Evolutionary conservation across 1,140 invertebrate genomes (phyloP), one percentile per base, ranked within the genome.

Genomic region (Drosophila punjabiensis): DNA sequence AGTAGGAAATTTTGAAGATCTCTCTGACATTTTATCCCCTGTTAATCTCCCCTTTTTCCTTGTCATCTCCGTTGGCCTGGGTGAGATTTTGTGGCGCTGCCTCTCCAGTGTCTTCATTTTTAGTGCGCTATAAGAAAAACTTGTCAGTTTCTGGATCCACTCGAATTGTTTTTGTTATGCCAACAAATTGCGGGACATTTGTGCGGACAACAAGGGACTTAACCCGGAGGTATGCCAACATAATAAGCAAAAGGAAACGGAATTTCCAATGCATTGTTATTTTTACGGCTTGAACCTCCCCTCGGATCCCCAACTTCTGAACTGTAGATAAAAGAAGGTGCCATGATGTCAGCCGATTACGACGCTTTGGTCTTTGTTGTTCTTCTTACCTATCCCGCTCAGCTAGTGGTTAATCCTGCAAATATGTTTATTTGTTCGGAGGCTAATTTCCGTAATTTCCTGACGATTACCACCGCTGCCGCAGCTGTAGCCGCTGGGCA

Each of bases 61-160:
- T n/a, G 55, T 11, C 55, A 58, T 58, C 55, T 39, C 55, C 20
- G 14, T 11, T 35, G 52, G 11, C 52, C 6, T 37, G 53, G 53
- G 18, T 63, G 47, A 69, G 68, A 79, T 85, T 77, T 78, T 77
- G 75, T 81, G 67, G 74, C 50, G 45, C 71, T 62, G 70, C 77
- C 78, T 76, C 88, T 71, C 88, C 70, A 77, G 81, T 76, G 81
- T 88, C 85, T 88, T 89, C 78, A 85, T 88, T 88, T 88, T 85
- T 79, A 88, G 81, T 84, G 69, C 28, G 50, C 61, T 35, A 76
- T 84, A 77, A 75, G 68, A 70, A 56, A 68, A 81, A 73, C 65
- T 80, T 68, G 70, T 79, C 81, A 76, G 76, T 79, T 75, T 67
- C 33, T 48, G 59, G 60, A 66, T 60, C 52, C 67, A 66, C 78